Evolutionary conservation across 2,113 vertebrate genomes (phyloP).

Genomic region (Argyrosomus japonicus): DNA sequence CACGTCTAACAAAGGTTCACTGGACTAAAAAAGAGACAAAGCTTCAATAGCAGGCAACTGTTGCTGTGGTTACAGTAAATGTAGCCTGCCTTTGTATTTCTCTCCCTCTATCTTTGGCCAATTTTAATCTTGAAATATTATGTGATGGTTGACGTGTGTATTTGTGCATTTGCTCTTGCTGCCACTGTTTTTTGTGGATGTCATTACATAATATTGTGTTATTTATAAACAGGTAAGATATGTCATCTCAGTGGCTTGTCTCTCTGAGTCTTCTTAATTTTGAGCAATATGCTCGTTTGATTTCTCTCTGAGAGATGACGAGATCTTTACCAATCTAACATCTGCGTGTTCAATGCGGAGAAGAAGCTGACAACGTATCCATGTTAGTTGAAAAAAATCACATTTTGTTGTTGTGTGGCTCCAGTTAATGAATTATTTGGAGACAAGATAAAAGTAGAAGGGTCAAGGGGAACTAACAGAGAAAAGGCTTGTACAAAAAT

Average conservation of each 20-base stretch:
- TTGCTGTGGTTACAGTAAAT: slow-evolving; percentile 39
- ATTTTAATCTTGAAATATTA: slow-evolving; percentile 1
- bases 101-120: neutral
- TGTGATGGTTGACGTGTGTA: neutral
- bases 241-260: neutral
- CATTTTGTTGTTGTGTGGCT: neutral
- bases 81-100: neutral
- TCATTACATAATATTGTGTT: too few species aligned
- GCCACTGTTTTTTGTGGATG: neutral
- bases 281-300: neutral
- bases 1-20: neutral
- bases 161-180: neutral
- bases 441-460: neutral
- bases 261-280: neutral
- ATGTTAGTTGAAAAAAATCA: neutral
- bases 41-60: neutral
- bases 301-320: neutral
- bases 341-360: neutral
- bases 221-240: neutral
- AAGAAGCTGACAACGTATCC: neutral
- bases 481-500: too few species aligned
- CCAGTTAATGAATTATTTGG: too few species aligned
- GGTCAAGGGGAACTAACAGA: neutral
- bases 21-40: slow-evolving; percentile 1
- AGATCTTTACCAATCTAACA: neutral